Evolutionary conservation across 2,888 invertebrate species (phyloP).

Genomic region (Stictocephala bisonia): DNA sequence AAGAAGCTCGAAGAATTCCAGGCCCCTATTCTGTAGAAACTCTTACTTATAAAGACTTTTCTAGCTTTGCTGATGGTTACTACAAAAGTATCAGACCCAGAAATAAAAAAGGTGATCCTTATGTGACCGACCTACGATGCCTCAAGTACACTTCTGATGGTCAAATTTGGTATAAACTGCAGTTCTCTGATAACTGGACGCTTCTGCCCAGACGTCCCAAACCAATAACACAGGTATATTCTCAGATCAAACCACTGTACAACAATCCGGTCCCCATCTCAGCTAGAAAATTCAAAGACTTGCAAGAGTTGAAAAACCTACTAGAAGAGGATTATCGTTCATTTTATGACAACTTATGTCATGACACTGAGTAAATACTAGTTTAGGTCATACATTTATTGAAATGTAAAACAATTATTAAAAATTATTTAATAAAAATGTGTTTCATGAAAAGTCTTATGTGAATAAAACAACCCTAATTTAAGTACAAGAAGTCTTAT

Average conservation of each 20-base stretch:
- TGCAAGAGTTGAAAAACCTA: no score
- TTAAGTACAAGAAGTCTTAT: conserved; percentile 9
- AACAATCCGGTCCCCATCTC: not conserved
- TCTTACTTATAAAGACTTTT: conserved; percentile 35
- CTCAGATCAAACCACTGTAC: conserved; percentile 28
- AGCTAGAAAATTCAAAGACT: no score
- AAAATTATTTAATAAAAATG: no score
- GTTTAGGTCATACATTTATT: no score
- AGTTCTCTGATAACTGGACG: not conserved
- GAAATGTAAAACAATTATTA: no score
- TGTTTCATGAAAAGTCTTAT: conserved; percentile 12
- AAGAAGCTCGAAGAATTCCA: not conserved
- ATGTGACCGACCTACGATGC: conserved; percentile 24
- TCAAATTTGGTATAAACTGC: no score
- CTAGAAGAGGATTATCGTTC: no score
- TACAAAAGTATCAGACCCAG: conserved; percentile 42
- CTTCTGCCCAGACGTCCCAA: not conserved
- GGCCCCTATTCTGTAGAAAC: conserved; percentile 30
- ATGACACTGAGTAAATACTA: no score
- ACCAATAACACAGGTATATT: conserved; percentile 14
- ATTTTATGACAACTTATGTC: no score
- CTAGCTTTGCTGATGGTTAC: conserved; percentile 22
- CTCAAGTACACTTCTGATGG: conserved; percentile 26
- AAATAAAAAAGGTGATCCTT: conserved; percentile 22
- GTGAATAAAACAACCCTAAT: not conserved